Base-by-base conservation (phyloP, 1,140 invertebrate genomes). In the Himalopsyche phryganea region DNA sequence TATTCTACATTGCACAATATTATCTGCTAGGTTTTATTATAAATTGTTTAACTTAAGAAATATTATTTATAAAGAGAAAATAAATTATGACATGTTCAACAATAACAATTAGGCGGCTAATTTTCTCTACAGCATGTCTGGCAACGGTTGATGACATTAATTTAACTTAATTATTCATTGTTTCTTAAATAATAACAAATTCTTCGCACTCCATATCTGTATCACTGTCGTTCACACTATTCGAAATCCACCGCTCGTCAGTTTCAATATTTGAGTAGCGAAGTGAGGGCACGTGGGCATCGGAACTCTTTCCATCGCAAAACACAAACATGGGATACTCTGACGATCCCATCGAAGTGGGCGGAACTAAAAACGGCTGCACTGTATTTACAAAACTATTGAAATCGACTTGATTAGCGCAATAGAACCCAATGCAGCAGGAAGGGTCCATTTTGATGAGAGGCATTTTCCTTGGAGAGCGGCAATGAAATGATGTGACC, bases 391-490 rank as follows among this genome's bases (percentile, higher is more conserved):
- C 72, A 70, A 93, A 89, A 44, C 80, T 85, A 53, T 90, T 81
- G 74, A 94, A 92, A 60, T 94, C 88, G 50, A 82, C 78, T 75
- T 84, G 83, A 50, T 85, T 86, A 40, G 81, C 77, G 66, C 91
- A 88, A 73, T 90, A 94, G 72, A 96, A 96, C n/a, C 92, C 92
- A 40, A 95, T 85, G 63, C 92, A 92, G 73, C 92, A 94, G 50
- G 91, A 94, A 1, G 93, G 93, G 79, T 96, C 93, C 86, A 96
- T 92, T 75, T 91, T 91, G 42, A 74, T 83, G n/a, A 94, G 80
- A 51, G 88, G 81, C 71, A 95, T 83, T 73, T 94, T 95, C 42
- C 91, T 81, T n/a, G 92, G 91, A 15, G 88, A 89, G 48, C 85
- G 79, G 69, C 92, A 95, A 70, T 95, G 93, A 77, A 91, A 96